These are phyloP conservation scores for Pionites leucogaster DNA, from an alignment of 2,113 vertebrate species.

Conservation along the genomic window DNA sequence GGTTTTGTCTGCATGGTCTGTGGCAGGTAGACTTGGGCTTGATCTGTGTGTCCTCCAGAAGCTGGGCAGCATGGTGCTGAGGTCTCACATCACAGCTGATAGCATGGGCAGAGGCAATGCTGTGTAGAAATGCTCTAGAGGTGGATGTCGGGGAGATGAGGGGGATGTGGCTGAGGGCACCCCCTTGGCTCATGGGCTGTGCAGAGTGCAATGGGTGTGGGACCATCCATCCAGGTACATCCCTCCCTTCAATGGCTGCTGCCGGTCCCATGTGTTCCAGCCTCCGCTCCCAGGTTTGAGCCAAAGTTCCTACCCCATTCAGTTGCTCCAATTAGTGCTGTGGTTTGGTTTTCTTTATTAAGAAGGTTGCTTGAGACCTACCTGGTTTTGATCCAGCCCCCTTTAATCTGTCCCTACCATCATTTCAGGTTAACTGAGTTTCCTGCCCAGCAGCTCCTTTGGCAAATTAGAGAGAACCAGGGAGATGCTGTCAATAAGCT, in stretches of 20 bases:
- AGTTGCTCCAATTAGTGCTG: background rate
- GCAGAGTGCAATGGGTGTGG: accelerated
- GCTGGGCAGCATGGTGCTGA: background rate
- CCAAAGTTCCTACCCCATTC: background rate
- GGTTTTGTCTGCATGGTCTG: background rate
- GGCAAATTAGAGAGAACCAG: constrained; percentile 32
- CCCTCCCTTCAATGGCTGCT: accelerated
- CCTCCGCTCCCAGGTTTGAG: background rate
- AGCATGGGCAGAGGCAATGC: background rate
- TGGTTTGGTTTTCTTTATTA: background rate
- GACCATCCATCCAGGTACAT: background rate
- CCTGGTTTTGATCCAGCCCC: background rate
- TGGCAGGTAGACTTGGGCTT: background rate
- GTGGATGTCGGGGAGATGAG: background rate
- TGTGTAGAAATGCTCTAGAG: background rate
- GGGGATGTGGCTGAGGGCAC: background rate
- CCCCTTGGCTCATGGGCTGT: background rate
- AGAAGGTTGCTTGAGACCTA: background rate
- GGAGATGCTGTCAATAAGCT: background rate
- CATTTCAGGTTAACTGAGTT: background rate
- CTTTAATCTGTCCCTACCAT: background rate
- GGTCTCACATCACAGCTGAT: background rate
- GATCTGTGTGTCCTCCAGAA: background rate
- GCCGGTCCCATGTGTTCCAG: accelerated
- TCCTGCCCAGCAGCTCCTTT: constrained; percentile 37